Evolutionary conservation across 2,888 invertebrate species (phyloP), one percentile per base, ranked within the genome.

Genomic region (Scaeva pyrastri): DNA sequence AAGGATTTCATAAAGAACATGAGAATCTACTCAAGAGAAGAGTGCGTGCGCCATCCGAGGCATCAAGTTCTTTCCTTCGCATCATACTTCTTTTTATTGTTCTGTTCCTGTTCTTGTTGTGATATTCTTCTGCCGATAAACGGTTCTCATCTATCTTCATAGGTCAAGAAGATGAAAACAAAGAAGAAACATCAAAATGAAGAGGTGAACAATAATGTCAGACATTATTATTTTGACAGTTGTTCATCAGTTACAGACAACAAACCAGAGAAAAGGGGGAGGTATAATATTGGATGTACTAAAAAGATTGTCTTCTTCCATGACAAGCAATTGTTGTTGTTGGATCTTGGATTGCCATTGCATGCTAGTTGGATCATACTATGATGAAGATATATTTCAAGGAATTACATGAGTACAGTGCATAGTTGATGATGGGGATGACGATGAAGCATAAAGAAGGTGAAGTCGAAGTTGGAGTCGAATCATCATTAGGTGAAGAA

Each of bases 181-280:
- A 89, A 88, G 89, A 88, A 88, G 88, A 88, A 83, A 77, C 73
- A 58, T 62, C 86, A 76, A 89, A 89, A 90, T 89, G 89, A 89
- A 86, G 76, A 82, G 82, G 77, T 77, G 86, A 78, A 86, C 77
- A 82, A 43, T 82, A 82, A 86, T 82, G 73, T 82, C 82, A 70
- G 82, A 74, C 82, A 78, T 82, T 71, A 78, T 74, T 86, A 82
- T 86, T 86, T 81, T 82, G 86, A 86, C 86, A 86, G 82, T 78
- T 78, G 82, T 70, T 62, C 85, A 86, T 86, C 85, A 81, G 85
- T 81, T 80, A 77, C 45, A 60, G 6, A 12, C 16, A 58, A 7
- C 5, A 26, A 19, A 45, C 16, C 71, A 21, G 12, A 8, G 64
- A 45, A 45, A 19, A 8, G n/a, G 56, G 21, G 36, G 11, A 21